Evolutionary conservation across 2,797 vertebrate species (phyloP).

Genomic region (Coregonus suidteri): DNA sequence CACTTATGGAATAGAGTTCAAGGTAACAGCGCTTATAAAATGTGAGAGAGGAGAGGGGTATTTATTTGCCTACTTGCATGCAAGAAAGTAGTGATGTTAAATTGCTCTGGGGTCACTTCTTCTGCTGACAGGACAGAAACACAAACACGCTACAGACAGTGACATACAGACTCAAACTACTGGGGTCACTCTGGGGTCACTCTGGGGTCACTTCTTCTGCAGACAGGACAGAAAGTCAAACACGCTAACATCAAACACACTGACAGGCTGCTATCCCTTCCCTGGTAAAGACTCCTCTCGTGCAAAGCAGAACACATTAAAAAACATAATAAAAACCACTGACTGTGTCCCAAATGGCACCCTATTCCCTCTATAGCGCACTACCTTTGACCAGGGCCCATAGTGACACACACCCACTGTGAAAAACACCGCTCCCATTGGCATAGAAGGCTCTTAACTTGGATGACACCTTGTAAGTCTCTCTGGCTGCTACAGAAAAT

Average conservation of each 20-base stretch:
- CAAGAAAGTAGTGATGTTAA: too few species aligned
- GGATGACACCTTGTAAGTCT: conserved; percentile 3
- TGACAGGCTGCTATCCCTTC: neutral
- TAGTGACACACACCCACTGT: neutral
- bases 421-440: conserved; percentile 2
- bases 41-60: too few species aligned
- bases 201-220: neutral
- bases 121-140: neutral
- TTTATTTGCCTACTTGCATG: too few species aligned
- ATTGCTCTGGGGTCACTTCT: neutral
- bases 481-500: conserved; percentile 1
- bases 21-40: too few species aligned
- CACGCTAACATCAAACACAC: neutral
- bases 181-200: neutral
- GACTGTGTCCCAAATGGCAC: too few species aligned
- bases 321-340: neutral
- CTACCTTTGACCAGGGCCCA: too few species aligned
- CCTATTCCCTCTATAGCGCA: too few species aligned
- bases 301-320: conserved; percentile 29
- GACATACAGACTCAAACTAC: too few species aligned
- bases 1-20: too few species aligned
- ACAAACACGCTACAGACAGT: neutral
- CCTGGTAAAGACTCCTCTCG: conserved; percentile 15
- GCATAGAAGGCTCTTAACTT: neutral
- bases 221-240: neutral